phyloP scores from a whole-genome alignment of 2,113 vertebrate genomes.

The Grus americana region DNA sequence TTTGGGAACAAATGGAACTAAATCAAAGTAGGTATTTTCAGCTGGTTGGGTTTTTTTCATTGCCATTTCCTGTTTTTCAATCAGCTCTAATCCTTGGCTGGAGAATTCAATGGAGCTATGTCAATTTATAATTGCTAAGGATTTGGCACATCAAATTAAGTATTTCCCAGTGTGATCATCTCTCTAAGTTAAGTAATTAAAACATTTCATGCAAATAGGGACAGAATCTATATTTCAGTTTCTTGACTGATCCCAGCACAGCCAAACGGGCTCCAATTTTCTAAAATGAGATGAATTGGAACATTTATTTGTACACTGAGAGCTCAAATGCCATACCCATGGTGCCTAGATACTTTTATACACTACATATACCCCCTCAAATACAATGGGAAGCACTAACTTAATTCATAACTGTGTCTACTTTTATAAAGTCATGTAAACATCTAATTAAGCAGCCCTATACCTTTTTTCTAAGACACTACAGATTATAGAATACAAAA shows the following conservation, averaged over 20 bases:
- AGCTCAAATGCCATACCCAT: not conserved
- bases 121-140: slow-evolving; percentile 50
- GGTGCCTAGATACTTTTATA: not conserved
- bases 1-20: not conserved
- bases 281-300: slow-evolving; percentile 7
- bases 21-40: slow-evolving; percentile 8
- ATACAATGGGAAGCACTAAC: not conserved
- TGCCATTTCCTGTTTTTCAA: slow-evolving; percentile 27
- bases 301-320: slow-evolving; percentile 4
- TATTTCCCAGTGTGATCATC: slow-evolving; percentile 45
- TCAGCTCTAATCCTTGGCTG: slow-evolving; percentile 26
- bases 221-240: slow-evolving; percentile 10
- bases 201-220: slow-evolving; percentile 38
- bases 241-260: slow-evolving; percentile 36
- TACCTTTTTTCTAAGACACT: not conserved
- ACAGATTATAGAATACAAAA: not conserved
- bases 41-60: not conserved
- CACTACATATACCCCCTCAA: not conserved
- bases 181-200: slow-evolving; percentile 55
- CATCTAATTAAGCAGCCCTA: not conserved
- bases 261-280: not conserved
- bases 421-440: not conserved
- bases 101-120: slow-evolving; percentile 15
- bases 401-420: not conserved
- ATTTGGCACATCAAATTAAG: slow-evolving; percentile 42